Evolutionary conservation across 2,113 vertebrate species (phyloP).

Genomic region (Danionella cerebrum): DNA sequence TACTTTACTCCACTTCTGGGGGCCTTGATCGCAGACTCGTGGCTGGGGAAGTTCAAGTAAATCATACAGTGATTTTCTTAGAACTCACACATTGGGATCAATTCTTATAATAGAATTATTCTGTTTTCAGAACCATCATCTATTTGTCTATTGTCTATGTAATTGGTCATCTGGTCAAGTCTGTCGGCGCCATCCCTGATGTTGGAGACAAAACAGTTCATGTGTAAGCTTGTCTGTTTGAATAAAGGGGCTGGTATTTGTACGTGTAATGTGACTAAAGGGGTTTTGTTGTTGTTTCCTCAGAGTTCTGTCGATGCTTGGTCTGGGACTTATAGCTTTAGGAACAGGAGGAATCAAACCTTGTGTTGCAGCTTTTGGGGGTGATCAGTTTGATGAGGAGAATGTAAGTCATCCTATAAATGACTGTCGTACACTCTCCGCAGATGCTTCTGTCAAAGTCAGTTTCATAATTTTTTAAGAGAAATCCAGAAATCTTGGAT

Average conservation of each 20-base stretch:
- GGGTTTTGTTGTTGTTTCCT: slow-evolving; percentile 36
- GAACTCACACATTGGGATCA: too few relatives aligned
- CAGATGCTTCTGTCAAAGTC: too few relatives aligned
- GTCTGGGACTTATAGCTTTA: slow-evolving; percentile 85
- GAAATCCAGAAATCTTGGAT: too few relatives aligned
- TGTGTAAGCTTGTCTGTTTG: slow-evolving; percentile 70
- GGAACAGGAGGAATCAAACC: slow-evolving; percentile 98
- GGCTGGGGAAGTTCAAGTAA: slow-evolving; percentile 95
- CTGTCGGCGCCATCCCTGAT: slow-evolving; percentile 83
- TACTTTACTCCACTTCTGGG: slow-evolving; percentile 94
- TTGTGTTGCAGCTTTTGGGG: slow-evolving; percentile 93
- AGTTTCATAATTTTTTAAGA: too few relatives aligned
- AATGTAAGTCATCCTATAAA: slow-evolving; percentile 78
- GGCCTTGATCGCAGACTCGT: slow-evolving; percentile 90
- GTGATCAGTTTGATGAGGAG: slow-evolving; percentile 92
- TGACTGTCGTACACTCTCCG: too few relatives aligned
- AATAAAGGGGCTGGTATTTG: too few relatives aligned
- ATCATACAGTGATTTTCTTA: slow-evolving; percentile 30
- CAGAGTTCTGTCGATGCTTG: slow-evolving; percentile 75
- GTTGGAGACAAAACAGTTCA: slow-evolving; percentile 74
- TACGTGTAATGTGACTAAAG: too few relatives aligned
- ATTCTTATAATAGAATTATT: too few relatives aligned
- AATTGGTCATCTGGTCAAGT: slow-evolving; percentile 89
- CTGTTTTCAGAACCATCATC: slow-evolving; percentile 83
- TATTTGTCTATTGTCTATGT: slow-evolving; percentile 92